Evolutionary conservation across 2,797 vertebrate species (phyloP), one percentile per base, ranked within the genome.

Genomic region (Neopelma chrysocephalum): DNA sequence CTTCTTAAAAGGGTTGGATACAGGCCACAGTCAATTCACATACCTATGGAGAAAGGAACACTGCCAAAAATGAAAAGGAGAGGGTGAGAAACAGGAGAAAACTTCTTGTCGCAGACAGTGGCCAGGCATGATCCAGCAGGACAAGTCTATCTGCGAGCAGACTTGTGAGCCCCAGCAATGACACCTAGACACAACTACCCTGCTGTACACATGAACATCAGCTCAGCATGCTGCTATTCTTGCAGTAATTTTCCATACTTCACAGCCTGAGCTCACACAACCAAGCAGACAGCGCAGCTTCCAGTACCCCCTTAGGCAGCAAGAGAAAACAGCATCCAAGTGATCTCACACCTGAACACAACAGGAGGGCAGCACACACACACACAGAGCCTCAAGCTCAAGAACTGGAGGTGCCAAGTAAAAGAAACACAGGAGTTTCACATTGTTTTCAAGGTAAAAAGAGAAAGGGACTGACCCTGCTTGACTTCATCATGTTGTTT

Each of bases 361-460:
- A 73, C 68, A 65, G 79, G 84, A 84, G 54, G 40, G 70, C 61
- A 65, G 65, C 25, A 5, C 18, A 62, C 29, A 57, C 50, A 62
- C 50, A 62, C 53, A 77, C 31, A n/a, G 57, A 21, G 73, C 66
- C 70, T 69, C 7, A 0, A 68, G 62, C 48, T 70, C 51, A 53
- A 77, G 42, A 70, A 68, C 32, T 43, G n/a, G 16, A 88, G 25
- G 78, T 87, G 90, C 90, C 90, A 94, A 93, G 61, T 26, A 80
- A 93, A 96, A 96, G 93, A 95, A 95, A 96, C 47, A 9, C 0
- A 17, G 12, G 53, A 80, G 42, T 90, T 84, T 64, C 83, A 79
- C 48, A 87, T 68, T 94, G 80, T 94, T 96, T 96, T 76, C 56
- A 54, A 77, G 47, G 81, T 78, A 80, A 87, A 94, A 94, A 70